A percentile compares a stretch with the other conserved stretches of the same genome.
These are phyloP conservation scores for Sebastes elongatus DNA, from an alignment of 2,797 vertebrate genomes.

Conservation along the genomic window DNA sequence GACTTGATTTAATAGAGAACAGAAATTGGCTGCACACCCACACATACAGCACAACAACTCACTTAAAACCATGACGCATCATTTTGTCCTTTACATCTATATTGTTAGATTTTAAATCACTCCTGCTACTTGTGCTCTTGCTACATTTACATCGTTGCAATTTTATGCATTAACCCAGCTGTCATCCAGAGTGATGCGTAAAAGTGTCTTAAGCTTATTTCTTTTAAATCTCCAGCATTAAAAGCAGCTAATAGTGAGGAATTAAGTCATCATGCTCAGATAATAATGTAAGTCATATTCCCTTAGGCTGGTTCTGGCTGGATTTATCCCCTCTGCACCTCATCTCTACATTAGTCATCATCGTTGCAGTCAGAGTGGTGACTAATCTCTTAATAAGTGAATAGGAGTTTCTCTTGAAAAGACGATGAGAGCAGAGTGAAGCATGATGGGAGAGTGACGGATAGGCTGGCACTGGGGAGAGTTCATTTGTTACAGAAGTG, in stretches of 20 bases:
- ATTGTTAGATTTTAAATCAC: neutral
- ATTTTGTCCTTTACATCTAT: neutral
- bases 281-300: slow-evolving; percentile 8
- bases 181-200: neutral
- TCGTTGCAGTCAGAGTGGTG: neutral
- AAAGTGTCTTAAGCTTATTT: slow-evolving; percentile 2
- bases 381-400: neutral
- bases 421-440: slow-evolving; percentile 17
- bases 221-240: neutral
- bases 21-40: accelerated
- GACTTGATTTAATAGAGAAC: neutral
- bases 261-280: neutral
- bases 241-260: neutral
- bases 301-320: neutral
- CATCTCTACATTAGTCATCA: slow-evolving; percentile 33
- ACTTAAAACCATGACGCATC: neutral
- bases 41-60: neutral
- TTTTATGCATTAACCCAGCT: neutral
- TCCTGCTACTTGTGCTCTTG: neutral
- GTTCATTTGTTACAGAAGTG: neutral
- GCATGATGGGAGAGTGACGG: neutral
- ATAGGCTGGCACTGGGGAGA: neutral
- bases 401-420: slow-evolving; percentile 1
- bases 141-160: neutral
- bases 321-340: neutral